Evolutionary conservation across 1,140 invertebrate genomes (phyloP).

Genomic region (Procambarus clarkii): DNA sequence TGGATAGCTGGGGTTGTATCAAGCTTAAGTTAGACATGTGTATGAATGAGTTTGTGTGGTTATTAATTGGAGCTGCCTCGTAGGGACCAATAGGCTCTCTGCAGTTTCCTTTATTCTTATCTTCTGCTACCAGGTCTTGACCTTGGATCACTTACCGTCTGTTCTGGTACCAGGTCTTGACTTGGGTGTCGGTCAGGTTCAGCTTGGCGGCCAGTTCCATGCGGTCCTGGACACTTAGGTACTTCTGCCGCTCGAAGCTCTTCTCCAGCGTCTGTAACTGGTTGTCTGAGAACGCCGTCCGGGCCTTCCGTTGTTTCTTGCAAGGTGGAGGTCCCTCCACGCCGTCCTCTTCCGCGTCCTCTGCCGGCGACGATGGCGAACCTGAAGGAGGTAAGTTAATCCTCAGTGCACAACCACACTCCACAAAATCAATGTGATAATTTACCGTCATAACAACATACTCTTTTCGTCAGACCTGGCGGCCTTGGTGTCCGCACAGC

Average conservation of each 20-base stretch:
- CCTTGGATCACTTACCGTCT: slow-evolving; percentile 92
- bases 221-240: slow-evolving; percentile 97
- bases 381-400: slow-evolving; percentile 6
- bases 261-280: slow-evolving; percentile 91
- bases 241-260: slow-evolving; percentile 98
- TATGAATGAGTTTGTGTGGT: too few species aligned
- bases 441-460: not conserved
- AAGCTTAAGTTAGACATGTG: too few species aligned
- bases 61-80: too few species aligned
- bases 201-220: slow-evolving; percentile 98
- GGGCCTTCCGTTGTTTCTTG: slow-evolving; percentile 52
- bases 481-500: too few species aligned
- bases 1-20: too few species aligned
- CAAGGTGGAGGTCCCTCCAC: slow-evolving; percentile 24
- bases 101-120: too few species aligned
- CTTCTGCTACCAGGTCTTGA: slow-evolving; percentile 99
- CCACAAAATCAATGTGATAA: not conserved
- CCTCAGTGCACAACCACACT: not conserved
- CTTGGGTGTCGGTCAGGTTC: slow-evolving; percentile 97
- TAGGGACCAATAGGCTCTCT: too few species aligned
- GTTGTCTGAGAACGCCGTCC: slow-evolving; percentile 48
- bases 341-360: slow-evolving; percentile 11
- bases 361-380: slow-evolving; percentile 37
- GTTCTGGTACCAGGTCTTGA: slow-evolving; percentile 99
- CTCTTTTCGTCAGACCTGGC: too few species aligned